Evolutionary conservation across 2,888 invertebrate species (phyloP).

Genomic region (Limenitis camilla): DNA sequence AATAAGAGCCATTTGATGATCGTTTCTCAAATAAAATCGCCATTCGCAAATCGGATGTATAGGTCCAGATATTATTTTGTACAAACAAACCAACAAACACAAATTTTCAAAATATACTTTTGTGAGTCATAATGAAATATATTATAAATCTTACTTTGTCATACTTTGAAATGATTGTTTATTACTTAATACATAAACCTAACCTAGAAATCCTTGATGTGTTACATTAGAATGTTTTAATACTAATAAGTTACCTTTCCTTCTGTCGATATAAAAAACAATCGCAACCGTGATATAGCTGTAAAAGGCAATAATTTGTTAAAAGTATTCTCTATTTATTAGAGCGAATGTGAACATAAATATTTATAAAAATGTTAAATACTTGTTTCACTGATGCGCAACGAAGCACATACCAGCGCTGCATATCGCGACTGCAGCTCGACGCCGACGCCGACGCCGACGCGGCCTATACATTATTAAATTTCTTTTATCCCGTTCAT

Average conservation of each 20-base stretch:
- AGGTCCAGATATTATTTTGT: no score
- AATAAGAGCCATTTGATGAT: no score
- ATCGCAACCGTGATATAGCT: slow-evolving; percentile 7
- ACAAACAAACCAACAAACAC: no score
- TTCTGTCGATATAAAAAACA: neutral
- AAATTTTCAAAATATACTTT: no score
- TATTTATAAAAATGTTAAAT: slow-evolving; percentile 61
- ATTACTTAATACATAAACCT: neutral
- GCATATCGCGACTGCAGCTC: slow-evolving; percentile 61
- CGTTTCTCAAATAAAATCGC: no score
- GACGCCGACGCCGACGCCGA: slow-evolving; percentile 40
- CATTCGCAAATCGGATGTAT: no score
- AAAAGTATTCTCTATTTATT: slow-evolving; percentile 54
- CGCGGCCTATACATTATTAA: neutral
- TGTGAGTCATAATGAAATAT: no score
- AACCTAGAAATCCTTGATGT: slow-evolving; percentile 2
- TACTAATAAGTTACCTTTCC: neutral
- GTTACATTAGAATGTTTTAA: neutral
- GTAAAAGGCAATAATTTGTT: slow-evolving; percentile 14
- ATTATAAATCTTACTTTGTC: no score
- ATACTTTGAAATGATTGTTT: no score
- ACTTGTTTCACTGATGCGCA: slow-evolving; percentile 30
- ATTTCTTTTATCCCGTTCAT: slow-evolving; percentile 1
- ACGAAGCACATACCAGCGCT: slow-evolving; percentile 48
- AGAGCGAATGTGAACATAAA: slow-evolving; percentile 66